Evolutionary conservation across 2,113 vertebrate genomes (phyloP).

Genomic region (Neolamprologus toae): DNA sequence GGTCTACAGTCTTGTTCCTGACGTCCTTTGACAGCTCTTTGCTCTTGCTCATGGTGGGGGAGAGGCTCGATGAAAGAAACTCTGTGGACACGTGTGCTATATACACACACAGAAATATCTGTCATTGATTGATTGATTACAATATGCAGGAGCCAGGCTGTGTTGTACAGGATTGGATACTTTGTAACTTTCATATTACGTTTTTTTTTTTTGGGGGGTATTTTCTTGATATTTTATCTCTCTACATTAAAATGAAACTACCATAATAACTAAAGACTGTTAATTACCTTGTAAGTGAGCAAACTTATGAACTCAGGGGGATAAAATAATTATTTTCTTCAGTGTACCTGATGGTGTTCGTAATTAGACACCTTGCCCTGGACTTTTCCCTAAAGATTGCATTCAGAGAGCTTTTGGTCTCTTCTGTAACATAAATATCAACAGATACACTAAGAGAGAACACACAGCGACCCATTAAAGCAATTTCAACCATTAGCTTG

Average conservation of each 20-base stretch:
- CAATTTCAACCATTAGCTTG: not conserved
- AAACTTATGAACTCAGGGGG: not conserved
- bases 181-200: not conserved
- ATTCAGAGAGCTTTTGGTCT: not conserved
- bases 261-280: not conserved
- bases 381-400: not conserved
- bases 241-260: not conserved
- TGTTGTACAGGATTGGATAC: not conserved
- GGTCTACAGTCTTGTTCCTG: not conserved
- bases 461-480: not conserved
- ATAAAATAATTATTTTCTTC: not conserved
- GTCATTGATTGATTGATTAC: not conserved
- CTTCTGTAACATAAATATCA: not conserved
- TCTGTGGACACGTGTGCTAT: not conserved
- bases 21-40: not conserved
- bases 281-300: not conserved
- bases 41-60: not conserved
- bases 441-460: not conserved
- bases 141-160: not conserved
- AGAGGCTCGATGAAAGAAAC: not conserved
- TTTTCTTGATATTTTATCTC: not conserved
- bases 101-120: not conserved
- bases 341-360: not conserved
- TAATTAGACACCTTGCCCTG: not conserved
- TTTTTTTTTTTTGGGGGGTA: accelerated